Conservation (phyloP, 2,888 invertebrate species). For the Rhorus exstirpatorius region DNA sequence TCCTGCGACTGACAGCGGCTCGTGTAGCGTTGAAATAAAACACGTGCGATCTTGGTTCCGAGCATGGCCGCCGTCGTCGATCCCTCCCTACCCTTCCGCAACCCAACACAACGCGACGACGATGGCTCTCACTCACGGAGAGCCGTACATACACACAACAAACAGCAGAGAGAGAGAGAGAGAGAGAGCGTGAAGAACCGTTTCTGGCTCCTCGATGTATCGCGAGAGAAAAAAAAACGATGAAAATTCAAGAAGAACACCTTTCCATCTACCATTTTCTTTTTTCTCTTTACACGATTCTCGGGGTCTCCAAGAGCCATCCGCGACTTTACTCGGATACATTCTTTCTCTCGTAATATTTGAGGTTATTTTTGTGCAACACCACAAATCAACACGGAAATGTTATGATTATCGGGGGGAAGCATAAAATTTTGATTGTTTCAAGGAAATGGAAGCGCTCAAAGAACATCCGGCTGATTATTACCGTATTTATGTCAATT, state of each 20-base stretch:
- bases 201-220: constrained; percentile 11
- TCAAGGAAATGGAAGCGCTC: no score
- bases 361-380: no score
- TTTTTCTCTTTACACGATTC: no score
- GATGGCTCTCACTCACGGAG: constrained; percentile 32
- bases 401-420: no score
- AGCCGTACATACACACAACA: neutral
- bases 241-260: constrained; percentile 2
- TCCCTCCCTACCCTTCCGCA: constrained; percentile 33
- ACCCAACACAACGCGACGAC: constrained; percentile 36
- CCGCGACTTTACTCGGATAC: no score
- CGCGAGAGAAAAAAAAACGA: constrained; percentile 16
- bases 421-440: no score
- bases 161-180: constrained; percentile 3
- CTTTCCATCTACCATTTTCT: neutral
- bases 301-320: no score
- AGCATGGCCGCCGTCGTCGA: constrained; percentile 76
- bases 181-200: constrained; percentile 2
- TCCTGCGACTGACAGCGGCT: constrained; percentile 73
- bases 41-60: constrained; percentile 76
- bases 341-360: no score
- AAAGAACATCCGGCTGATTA: no score
- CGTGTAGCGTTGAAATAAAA: constrained; percentile 69
- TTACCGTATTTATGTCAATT: no score
- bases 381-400: no score